Evolutionary conservation across 2,113 vertebrate species (phyloP).

Genomic region (Cryptomyrus ogoouensis): DNA sequence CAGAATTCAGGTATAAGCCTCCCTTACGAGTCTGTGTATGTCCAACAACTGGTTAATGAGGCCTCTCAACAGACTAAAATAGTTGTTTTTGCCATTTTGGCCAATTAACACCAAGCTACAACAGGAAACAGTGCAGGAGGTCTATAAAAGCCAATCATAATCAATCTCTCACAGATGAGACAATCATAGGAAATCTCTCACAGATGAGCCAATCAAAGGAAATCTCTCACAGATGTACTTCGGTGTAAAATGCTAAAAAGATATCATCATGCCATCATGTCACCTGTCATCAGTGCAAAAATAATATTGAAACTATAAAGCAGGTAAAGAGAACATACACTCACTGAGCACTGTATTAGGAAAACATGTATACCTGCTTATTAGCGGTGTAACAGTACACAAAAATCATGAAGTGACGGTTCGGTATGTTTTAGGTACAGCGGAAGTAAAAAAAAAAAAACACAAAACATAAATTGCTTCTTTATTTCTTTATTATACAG

Average conservation of each 20-base stretch:
- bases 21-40: not conserved
- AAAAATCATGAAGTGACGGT: too few species aligned
- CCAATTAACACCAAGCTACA: not conserved
- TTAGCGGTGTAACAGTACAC: too few species aligned
- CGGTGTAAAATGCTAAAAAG: not conserved
- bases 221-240: not conserved
- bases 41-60: not conserved
- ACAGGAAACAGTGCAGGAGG: not conserved
- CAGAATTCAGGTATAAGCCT: not conserved
- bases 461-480: too few species aligned
- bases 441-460: too few species aligned
- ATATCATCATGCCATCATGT: not conserved
- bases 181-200: not conserved
- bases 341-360: too few species aligned
- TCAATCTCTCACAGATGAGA: not conserved
- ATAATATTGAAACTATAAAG: too few species aligned
- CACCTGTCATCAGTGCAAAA: not conserved
- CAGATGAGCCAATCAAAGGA: not conserved
- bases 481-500: too few species aligned
- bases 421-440: too few species aligned
- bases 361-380: too few species aligned
- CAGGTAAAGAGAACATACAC: too few species aligned
- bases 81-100: not conserved
- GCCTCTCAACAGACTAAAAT: not conserved
- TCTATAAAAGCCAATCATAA: not conserved